Evolutionary conservation across 2,888 invertebrate genomes (phyloP), one percentile per base, ranked within the genome.

Genomic region (Eristalis intricaria): DNA sequence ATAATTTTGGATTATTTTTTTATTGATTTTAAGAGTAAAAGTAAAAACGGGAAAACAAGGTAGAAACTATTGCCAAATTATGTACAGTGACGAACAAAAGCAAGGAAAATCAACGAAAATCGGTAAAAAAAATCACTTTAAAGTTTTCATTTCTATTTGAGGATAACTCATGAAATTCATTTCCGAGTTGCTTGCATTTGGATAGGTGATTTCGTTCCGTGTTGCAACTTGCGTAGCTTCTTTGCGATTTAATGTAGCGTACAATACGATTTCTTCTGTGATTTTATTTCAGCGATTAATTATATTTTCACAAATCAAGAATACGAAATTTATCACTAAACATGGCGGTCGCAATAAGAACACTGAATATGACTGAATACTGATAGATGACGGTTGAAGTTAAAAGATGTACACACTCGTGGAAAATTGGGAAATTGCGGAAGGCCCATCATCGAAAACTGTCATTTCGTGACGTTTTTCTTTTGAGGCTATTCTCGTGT

Each of bases 331-430:
- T 1, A 75, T 56, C 26, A 70, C 81, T 64, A 40, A 81, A 75
- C 81, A 82, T 82, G 81, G 81, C 81, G 64, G 81, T 15, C 75
- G 43, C 70, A 65, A 69, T 65, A 50, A 50, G 19, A 50, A 8
- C 8, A 50, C 69, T 70, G 58, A 65, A 65, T 23, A 82, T 75
- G 3, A 50, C 63, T 70, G 64, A 70, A 65, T 23, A 82, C 81
- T 82, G 69, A n/a, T 58, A 2, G 32, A 60, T 75, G 64, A 82
- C 75, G 58, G 64, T n/a, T 60, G 43, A 32, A 7, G 32, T 8
- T 29, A 5, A 23, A 43, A 61, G 69, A 68, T 58, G 60, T 70
- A 35, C 58, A 32, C 35, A 61, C 32, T 50, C 58, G 29, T 29
- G 63, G 63, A 69, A 77, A 77, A 77, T 77, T 13, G 69, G 60